Evolutionary conservation across 2,797 vertebrate genomes (phyloP).

Genomic region (Tamandua tetradactyla): DNA sequence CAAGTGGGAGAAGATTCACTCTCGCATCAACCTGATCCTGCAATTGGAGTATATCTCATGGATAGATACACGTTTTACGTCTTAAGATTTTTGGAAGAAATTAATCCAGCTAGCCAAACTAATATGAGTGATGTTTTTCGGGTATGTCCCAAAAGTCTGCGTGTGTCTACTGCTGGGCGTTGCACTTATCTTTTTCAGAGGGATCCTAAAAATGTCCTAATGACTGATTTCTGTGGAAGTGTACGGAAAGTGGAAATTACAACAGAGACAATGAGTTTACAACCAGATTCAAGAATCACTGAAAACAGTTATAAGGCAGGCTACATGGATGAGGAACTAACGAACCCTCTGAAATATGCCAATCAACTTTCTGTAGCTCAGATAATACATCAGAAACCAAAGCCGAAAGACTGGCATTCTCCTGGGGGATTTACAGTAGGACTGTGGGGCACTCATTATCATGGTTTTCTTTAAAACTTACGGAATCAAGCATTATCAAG

Average conservation of each 20-base stretch:
- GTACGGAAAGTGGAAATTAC: constrained; percentile 98
- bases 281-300: constrained; percentile 64
- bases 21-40: constrained; percentile 99
- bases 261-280: constrained; percentile 87
- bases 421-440: constrained; percentile 98
- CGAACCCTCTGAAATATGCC: constrained; percentile 88
- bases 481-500: constrained; percentile 97
- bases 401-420: constrained; percentile 97
- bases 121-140: constrained; percentile 99
- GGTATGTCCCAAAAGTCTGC: constrained; percentile 96
- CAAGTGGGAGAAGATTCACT: constrained; percentile 98
- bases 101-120: constrained; percentile 95
- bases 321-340: constrained; percentile 77
- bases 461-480: constrained; percentile 99
- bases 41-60: constrained; percentile 97
- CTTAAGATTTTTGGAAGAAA: constrained; percentile 97
- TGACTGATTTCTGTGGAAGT: constrained; percentile 98
- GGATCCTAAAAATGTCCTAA: constrained; percentile 92
- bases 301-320: constrained; percentile 83
- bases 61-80: constrained; percentile 99
- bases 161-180: constrained; percentile 97
- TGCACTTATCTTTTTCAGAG: constrained; percentile 95
- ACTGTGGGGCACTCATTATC: constrained; percentile 97
- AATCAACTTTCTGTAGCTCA: constrained; percentile 96
- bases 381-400: constrained; percentile 99